Percentiles rank a stretch among this genome's conserved stretches.
Conservation (phyloP, 2,888 invertebrate species). For the Luperina testacea region DNA sequence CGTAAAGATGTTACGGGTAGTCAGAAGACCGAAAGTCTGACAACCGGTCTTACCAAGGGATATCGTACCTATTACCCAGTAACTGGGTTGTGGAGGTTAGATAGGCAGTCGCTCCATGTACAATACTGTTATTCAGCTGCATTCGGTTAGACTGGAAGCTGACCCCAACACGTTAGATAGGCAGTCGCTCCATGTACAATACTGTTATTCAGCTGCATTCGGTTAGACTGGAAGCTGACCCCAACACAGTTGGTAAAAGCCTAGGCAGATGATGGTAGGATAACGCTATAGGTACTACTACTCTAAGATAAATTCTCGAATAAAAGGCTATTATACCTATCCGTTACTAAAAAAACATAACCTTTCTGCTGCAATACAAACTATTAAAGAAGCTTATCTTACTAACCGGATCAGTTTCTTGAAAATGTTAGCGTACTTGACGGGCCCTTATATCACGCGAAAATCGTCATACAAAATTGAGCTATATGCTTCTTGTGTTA, state of each 20-base stretch:
- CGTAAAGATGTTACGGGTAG: not conserved
- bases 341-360: conserved; percentile 10
- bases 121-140: not conserved
- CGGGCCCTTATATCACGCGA: conserved; percentile 38
- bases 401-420: conserved; percentile 53
- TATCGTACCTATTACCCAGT: not conserved
- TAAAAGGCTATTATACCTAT: not conserved
- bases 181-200: not conserved
- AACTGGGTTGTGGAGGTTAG: not conserved
- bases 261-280: not conserved
- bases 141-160: not conserved
- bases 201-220: not conserved
- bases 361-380: conserved; percentile 46
- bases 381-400: conserved; percentile 66
- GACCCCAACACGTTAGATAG: not conserved
- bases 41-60: too few relatives aligned
- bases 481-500: conserved; percentile 38
- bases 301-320: too few relatives aligned
- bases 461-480: conserved; percentile 28
- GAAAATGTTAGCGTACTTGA: conserved; percentile 51
- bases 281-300: not conserved
- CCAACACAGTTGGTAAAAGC: not conserved
- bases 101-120: not conserved
- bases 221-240: not conserved
- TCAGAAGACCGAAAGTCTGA: not conserved